Evolutionary conservation across 2,888 invertebrate species (phyloP).

Genomic region (Xylophagus ater): DNA sequence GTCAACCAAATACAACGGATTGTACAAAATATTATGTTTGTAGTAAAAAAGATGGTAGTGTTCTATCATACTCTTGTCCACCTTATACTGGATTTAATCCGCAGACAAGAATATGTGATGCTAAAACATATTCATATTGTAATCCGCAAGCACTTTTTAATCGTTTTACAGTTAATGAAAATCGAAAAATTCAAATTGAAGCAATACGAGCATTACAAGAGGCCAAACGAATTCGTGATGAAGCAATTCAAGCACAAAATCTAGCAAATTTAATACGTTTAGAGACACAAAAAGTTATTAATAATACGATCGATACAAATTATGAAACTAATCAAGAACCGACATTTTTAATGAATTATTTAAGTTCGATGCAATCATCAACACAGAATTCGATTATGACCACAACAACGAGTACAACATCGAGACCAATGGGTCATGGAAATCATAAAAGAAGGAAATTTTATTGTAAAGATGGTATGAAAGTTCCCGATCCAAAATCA

Average conservation of each 20-base stretch:
- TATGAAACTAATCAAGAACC: constrained; percentile 9
- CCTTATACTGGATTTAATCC: constrained; percentile 41
- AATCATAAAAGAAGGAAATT: constrained; percentile 30
- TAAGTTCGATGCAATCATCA: background rate
- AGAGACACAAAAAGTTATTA: constrained; percentile 14
- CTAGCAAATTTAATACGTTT: constrained; percentile 28
- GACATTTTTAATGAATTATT: constrained; percentile 5
- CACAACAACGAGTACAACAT: constrained; percentile 1
- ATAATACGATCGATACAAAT: constrained; percentile 2
- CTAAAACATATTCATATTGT: constrained; percentile 35
- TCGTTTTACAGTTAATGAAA: constrained; percentile 27
- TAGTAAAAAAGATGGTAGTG: constrained; percentile 36
- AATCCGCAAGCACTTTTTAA: constrained; percentile 23
- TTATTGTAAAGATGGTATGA: constrained; percentile 40
- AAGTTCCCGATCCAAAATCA: constrained; percentile 40
- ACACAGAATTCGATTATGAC: background rate
- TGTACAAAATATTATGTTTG: constrained; percentile 43
- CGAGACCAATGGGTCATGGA: constrained; percentile 10
- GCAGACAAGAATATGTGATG: constrained; percentile 39
- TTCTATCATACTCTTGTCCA: constrained; percentile 41
- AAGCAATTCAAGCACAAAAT: constrained; percentile 29
- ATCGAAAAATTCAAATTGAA: constrained; percentile 31
- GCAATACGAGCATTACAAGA: constrained; percentile 31
- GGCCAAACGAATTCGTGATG: constrained; percentile 30
- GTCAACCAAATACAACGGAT: constrained; percentile 41